A percentile compares a stretch with the other conserved stretches of the same genome.
Conservation (phyloP, 2,113 vertebrate genomes). For the Clarias macrocephalus region DNA sequence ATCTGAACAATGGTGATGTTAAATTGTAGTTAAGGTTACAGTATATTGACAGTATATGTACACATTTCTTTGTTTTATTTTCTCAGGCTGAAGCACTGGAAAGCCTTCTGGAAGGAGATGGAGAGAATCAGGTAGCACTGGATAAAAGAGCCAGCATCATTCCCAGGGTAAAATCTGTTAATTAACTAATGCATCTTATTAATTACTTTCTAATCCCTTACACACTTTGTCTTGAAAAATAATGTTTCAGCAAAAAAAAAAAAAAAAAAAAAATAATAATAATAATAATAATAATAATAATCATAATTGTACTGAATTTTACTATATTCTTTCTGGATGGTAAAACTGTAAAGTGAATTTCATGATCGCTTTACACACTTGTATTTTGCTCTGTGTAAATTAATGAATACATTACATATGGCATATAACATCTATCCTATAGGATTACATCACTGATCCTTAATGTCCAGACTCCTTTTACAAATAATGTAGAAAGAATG, state of each 20-base stretch:
- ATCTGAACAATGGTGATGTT: too few relatives aligned
- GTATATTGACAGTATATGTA: too few relatives aligned
- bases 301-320: too few relatives aligned
- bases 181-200: neutral
- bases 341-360: neutral
- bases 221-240: neutral
- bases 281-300: too few relatives aligned
- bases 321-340: neutral
- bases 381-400: neutral
- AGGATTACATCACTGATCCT: neutral
- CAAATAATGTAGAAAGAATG: neutral
- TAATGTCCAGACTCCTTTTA: neutral
- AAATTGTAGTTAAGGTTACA: too few relatives aligned
- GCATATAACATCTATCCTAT: neutral
- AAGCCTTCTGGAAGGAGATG: constrained; percentile 57
- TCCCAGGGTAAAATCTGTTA: constrained; percentile 65
- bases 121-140: constrained; percentile 59
- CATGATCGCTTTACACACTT: neutral
- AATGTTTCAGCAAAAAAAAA: neutral
- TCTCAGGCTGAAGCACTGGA: constrained; percentile 59
- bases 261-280: too few relatives aligned
- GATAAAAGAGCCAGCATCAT: constrained; percentile 78
- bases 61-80: neutral
- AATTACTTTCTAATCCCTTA: neutral
- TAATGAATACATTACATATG: neutral